phyloP scores from a whole-genome alignment of 1,140 invertebrate genomes.

The Lordiphosa mommai region DNA sequence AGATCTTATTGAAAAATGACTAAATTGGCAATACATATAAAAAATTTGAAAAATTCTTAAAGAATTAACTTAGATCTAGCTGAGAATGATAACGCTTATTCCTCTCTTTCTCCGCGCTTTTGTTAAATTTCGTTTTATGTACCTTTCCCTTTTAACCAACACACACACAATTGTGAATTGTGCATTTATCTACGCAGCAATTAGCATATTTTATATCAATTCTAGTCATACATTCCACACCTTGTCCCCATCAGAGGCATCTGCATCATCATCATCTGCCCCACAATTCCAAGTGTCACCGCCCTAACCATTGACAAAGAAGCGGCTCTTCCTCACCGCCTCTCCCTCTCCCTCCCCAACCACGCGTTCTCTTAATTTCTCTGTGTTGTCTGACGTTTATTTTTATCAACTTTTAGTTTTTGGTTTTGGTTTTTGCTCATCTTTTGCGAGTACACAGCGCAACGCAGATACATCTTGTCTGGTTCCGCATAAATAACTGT shows the following conservation, averaged over 20 bases:
- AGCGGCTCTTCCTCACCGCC: slow-evolving; percentile 27
- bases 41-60: too few species aligned
- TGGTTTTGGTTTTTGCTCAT: slow-evolving; percentile 25
- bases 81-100: too few species aligned
- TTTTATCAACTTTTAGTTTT: slow-evolving; percentile 65
- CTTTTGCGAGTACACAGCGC: slow-evolving; percentile 23
- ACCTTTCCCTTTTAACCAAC: too few species aligned
- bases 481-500: slow-evolving; percentile 72
- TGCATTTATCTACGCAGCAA: slow-evolving; percentile 35
- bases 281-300: slow-evolving; percentile 32
- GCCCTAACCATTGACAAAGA: slow-evolving; percentile 66
- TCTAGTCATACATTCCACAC: slow-evolving; percentile 72
- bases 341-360: slow-evolving; percentile 1
- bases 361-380: not conserved
- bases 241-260: slow-evolving; percentile 33
- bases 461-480: slow-evolving; percentile 62
- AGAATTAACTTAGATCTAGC: too few species aligned
- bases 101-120: not conserved
- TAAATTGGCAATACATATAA: too few species aligned
- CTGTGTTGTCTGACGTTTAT: slow-evolving; percentile 46
- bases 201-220: slow-evolving; percentile 76
- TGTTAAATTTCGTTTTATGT: not conserved
- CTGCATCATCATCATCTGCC: not conserved
- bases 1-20: too few species aligned
- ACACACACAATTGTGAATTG: too few species aligned